Percentiles rank a stretch among this genome's conserved stretches.
These are phyloP conservation scores for Asarcornis scutulata DNA, from an alignment of 2,113 vertebrate species.

Conservation along the genomic window DNA sequence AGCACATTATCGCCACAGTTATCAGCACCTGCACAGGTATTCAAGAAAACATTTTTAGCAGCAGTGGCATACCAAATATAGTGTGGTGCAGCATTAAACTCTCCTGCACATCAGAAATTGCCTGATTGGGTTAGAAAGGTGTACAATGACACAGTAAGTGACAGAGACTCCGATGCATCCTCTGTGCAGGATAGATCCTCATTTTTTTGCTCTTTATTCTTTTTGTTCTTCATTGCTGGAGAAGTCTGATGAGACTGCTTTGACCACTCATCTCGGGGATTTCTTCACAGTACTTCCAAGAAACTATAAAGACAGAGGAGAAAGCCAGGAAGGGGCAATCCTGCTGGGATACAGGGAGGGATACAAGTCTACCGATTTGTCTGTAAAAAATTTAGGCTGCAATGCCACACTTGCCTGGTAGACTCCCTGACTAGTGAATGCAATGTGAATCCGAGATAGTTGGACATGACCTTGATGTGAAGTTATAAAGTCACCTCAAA, in stretches of 20 bases:
- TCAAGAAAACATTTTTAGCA: neutral
- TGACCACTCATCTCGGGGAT: neutral
- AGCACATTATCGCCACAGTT: neutral
- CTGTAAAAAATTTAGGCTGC: neutral
- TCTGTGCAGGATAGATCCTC: accelerated
- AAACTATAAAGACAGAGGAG: neutral
- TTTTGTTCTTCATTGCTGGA: accelerated
- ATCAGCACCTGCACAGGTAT: slow-evolving; percentile 51
- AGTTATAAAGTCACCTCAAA: neutral
- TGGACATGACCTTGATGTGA: neutral
- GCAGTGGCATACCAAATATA: neutral
- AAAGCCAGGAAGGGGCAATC: neutral
- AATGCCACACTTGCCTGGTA: neutral
- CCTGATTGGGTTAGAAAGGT: neutral
- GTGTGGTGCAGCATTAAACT: neutral
- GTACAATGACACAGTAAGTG: neutral
- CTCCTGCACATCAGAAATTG: neutral
- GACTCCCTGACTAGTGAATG: neutral
- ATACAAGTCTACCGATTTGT: no score
- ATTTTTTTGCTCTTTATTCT: neutral
- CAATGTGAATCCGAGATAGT: neutral
- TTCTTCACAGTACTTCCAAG: neutral
- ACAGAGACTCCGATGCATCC: neutral
- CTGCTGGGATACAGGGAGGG: neutral
- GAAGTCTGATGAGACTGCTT: neutral